Evolutionary conservation across 2,888 invertebrate genomes (phyloP).

Genomic region (Sceliomorpha sp.): DNA sequence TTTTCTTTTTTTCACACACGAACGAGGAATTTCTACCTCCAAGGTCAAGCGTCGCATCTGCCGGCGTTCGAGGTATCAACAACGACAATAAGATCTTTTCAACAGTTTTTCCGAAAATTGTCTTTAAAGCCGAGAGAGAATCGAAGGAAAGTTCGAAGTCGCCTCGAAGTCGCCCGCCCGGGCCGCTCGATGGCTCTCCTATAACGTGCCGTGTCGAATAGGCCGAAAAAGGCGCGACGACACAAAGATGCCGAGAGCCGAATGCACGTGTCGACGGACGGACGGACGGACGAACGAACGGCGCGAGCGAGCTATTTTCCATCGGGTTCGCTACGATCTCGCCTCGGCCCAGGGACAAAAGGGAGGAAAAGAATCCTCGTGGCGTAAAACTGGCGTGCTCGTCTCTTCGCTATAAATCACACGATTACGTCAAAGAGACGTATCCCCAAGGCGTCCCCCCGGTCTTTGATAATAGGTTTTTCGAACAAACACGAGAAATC

Average conservation of each 20-base stretch:
- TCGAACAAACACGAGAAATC: slow-evolving; percentile 37
- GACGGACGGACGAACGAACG: slow-evolving; percentile 28
- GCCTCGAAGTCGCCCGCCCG: no score
- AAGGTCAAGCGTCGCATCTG: no score
- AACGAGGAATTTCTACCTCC: no score
- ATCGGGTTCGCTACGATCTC: slow-evolving; percentile 30
- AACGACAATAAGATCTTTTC: no score
- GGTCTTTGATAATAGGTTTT: slow-evolving; percentile 36
- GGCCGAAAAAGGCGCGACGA: slow-evolving; percentile 15
- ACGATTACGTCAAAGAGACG: slow-evolving; percentile 53
- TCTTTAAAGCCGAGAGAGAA: no score
- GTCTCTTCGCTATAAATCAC: slow-evolving; percentile 48
- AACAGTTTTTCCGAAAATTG: no score
- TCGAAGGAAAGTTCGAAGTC: no score
- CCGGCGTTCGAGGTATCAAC: no score
- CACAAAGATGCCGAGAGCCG: slow-evolving; percentile 18
- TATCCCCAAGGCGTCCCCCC: slow-evolving; percentile 34
- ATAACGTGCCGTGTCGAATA: slow-evolving; percentile 15
- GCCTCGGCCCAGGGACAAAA: slow-evolving; percentile 39
- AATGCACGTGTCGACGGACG: slow-evolving; percentile 27
- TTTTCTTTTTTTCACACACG: no score
- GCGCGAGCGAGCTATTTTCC: no score
- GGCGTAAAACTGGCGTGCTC: slow-evolving; percentile 39
- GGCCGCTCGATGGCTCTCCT: not conserved
- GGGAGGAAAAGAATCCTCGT: slow-evolving; percentile 51